Base-by-base conservation (phyloP, 2,113 vertebrate genomes). In the Arizona elegans region DNA sequence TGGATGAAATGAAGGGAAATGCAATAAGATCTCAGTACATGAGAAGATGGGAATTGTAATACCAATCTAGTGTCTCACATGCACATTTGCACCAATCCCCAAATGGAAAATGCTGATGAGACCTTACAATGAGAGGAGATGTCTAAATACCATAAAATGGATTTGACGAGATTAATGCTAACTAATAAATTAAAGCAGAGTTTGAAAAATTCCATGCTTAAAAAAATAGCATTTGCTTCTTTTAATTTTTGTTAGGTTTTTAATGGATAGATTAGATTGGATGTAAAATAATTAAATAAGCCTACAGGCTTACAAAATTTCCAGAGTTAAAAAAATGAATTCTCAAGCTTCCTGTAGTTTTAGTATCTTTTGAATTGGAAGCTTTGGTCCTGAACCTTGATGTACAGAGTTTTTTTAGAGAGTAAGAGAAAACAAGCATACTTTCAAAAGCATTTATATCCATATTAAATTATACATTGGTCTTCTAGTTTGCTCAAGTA, bases 1-100 rank as follows among this genome's bases (percentile, higher is more conserved):
- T 95, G 97, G 97, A 96, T 56, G 91, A 96, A 97, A 94, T 81
- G 55, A 95, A 96, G 97, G 93, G 91, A 43, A 89, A 86, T 65
- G 75, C 21, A 89, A 50, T 59, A 59, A 96, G 95, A 55, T 43
- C 86, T 13, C 0, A 33, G 90, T 11, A 85, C 38, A 94, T 93
- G 94, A 95, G 94, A 93, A 88, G 33, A 88, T 86, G 91, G 88
- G 90, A 88, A 81, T 91, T 96, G 92, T 92, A 24, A 55, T 47
- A 33, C 75, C 89, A 54, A 23, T 87, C 75, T 62, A 50, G 56
- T 65, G 24, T 90, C 55, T 19, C 47, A 62, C 12, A 29, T 33
- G 65, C 43, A 11, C n/a, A 89, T 29, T 12, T n/a, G 70, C 33
- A 38, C 7, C 47, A 23, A 0, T n/a, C 6, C 8, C 54, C 33